Percentiles rank a stretch among this genome's conserved stretches.
Conservation (phyloP, 92 coral and sea anemone species). For the Palythoa heliodiscus region DNA sequence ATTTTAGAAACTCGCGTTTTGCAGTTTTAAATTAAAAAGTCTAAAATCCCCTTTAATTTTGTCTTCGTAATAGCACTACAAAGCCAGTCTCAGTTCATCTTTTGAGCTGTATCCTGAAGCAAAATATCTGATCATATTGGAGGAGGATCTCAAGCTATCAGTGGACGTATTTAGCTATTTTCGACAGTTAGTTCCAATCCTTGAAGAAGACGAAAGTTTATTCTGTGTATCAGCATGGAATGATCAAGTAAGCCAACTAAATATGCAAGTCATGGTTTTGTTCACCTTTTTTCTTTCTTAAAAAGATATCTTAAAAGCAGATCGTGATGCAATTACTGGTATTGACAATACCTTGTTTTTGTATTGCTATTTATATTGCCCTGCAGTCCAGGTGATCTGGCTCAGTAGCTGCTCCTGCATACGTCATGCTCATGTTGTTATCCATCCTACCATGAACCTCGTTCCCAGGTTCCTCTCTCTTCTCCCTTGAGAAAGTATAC, state of each 20-base stretch:
- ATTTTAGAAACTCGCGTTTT: no score
- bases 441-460: no score
- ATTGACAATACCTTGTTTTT: no score
- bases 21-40: no score
- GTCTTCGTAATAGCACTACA: conserved; percentile 57
- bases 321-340: no score
- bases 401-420: no score
- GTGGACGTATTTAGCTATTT: conserved; percentile 68
- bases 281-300: not conserved
- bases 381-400: no score
- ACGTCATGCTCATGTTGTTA: no score
- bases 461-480: no score
- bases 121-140: conserved; percentile 46
- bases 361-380: no score
- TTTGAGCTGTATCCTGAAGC: conserved; percentile 56
- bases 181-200: conserved; percentile 54
- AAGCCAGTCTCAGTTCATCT: conserved; percentile 48
- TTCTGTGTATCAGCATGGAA: conserved; percentile 71
- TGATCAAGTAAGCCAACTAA: conserved; percentile 47
- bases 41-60: not conserved
- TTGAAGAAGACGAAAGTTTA: conserved; percentile 56
- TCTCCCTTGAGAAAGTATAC: no score
- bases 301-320: not conserved
- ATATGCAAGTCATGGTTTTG: not conserved
- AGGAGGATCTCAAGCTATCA: conserved; percentile 60